A percentile compares a stretch with the other conserved stretches of the same genome.
These are phyloP conservation scores for Petrocephalus schoutedeni DNA, from an alignment of 2,797 vertebrate species.

Conservation along the genomic window DNA sequence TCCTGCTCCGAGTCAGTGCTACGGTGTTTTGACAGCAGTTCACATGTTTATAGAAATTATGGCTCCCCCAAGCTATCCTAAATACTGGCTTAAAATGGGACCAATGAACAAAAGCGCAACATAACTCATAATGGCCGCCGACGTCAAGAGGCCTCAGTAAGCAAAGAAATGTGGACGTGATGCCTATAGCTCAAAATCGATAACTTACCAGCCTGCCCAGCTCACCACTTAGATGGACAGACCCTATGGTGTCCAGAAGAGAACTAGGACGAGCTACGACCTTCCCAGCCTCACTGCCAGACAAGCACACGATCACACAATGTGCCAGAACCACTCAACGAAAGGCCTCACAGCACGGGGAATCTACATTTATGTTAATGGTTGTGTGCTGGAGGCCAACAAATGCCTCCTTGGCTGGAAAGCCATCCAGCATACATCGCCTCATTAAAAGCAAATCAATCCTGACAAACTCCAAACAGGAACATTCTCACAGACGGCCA, in stretches of 20 bases:
- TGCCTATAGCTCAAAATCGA: not conserved
- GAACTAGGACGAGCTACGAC: not conserved
- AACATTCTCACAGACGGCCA: not conserved
- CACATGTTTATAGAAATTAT: conserved; percentile 15
- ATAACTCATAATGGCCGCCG: not conserved
- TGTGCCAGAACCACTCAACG: not conserved
- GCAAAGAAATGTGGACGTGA: not conserved
- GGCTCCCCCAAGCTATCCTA: not conserved
- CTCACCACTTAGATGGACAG: conserved; percentile 40
- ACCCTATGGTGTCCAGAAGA: not conserved
- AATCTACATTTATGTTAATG: conserved; percentile 5
- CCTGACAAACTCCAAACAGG: not conserved
- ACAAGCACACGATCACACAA: not conserved
- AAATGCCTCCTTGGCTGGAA: not conserved
- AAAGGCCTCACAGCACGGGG: not conserved
- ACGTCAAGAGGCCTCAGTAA: not conserved
- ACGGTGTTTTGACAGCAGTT: not conserved
- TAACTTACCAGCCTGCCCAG: not conserved
- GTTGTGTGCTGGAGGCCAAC: not conserved
- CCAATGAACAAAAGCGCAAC: not conserved
- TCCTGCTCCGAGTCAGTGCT: not conserved
- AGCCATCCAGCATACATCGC: not conserved
- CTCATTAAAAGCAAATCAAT: not conserved
- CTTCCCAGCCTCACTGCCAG: not conserved
- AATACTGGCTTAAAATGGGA: not conserved